Base-by-base conservation (phyloP, 2,797 vertebrate genomes). In the Zalophus californianus region DNA sequence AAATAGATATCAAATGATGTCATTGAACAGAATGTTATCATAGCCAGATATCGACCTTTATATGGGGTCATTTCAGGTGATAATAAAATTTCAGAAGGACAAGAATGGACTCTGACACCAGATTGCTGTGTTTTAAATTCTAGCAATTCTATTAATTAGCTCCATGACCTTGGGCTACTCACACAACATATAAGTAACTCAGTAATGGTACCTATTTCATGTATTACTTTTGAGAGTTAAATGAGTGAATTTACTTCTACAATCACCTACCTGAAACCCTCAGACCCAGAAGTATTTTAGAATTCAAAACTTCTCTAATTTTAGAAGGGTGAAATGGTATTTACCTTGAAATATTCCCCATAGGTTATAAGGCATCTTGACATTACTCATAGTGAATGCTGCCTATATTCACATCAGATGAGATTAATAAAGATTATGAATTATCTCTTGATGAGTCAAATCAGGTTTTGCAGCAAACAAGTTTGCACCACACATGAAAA, bases 41-140 rank as follows among this genome's bases (percentile, higher is more conserved):
- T 25, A 87, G 0, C 6, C 44, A 23, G n/a, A 27, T 84, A 54
- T 20, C 56, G 38, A 84, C 8, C 23, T 68, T 73, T 92, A 23
- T 13, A 60, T 72, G 25, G 7, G 48, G 11, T 87, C 14, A 56
- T 75, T 58, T 62, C 54, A 85, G 52, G 12, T 29, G 44, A 88
- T 62, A 75, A 73, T 66, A 64, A 64, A 14, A 86, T 58, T 91
- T 91, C 9, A 44, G 32, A 77, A 58, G 32, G 4, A 66, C 14
- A 44, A 96, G 16, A 84, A 83, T 91, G 27, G 54, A 52, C 20
- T 82, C 7, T 75, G 41, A 93, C 83, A 80, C 14, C 29, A 96
- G 38, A 90, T 12, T 86, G 5, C 27, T 78, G 13, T 88, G 32
- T 70, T 92, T 82, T 48, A 86, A 44, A 16, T 41, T 5, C n/a